These are phyloP conservation scores for Adela reaumurella DNA, from an alignment of 2,888 invertebrate genomes.

Conservation along the genomic window DNA sequence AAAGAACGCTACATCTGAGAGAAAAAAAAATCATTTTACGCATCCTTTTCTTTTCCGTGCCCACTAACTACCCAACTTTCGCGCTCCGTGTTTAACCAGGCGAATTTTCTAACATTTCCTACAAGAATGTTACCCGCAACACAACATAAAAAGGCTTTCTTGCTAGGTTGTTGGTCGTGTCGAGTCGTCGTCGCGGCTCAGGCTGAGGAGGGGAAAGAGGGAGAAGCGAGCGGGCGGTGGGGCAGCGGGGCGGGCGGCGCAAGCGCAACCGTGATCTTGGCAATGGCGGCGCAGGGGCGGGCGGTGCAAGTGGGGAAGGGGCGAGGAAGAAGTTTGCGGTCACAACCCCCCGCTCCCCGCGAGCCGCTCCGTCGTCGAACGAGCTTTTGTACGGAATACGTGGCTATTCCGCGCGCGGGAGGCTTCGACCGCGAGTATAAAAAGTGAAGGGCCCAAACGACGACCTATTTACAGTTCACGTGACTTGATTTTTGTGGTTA, in stretches of 20 bases:
- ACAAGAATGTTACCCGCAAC: too few relatives aligned
- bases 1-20: too few relatives aligned
- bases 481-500: not conserved
- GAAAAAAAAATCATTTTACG: too few relatives aligned
- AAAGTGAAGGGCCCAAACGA: conserved; percentile 1
- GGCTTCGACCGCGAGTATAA: conserved; percentile 6
- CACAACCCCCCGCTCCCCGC: not conserved
- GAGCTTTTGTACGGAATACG: not conserved
- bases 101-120: too few relatives aligned
- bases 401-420: conserved; percentile 5
- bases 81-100: too few relatives aligned
- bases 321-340: not conserved
- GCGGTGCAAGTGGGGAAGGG: not conserved
- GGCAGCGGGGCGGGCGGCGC: too few relatives aligned
- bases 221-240: too few relatives aligned
- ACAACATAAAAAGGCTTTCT: not conserved
- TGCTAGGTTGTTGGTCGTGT: not conserved
- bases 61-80: too few relatives aligned
- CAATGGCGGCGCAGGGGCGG: conserved; percentile 38
- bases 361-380: not conserved
- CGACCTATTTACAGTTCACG: not conserved
- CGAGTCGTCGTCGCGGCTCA: not conserved
- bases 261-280: conserved; percentile 54
- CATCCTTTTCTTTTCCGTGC: too few relatives aligned
- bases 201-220: not conserved